Evolutionary conservation across 2,888 invertebrate genomes (phyloP), one percentile per base, ranked within the genome.

Genomic region (Acleris emargana): DNA sequence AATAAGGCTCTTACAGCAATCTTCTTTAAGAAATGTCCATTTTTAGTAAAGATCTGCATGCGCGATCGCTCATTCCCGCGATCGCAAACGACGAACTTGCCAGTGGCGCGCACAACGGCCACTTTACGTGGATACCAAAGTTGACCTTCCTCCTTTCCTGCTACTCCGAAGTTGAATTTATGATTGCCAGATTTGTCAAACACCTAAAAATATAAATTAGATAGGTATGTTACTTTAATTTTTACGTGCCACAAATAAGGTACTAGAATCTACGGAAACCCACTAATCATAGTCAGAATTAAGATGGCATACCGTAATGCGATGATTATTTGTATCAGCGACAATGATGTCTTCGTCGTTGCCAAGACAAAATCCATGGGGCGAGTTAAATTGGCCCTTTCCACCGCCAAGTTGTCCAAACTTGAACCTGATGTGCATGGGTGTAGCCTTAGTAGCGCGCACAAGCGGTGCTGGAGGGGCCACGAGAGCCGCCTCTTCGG

Each of bases 121-220:
- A 99, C 98, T 89, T 99, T 99, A 55, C 99, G 95, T 4, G 99
- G 99, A 88, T 98, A 99, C 98, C 98, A 99, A 71, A 99, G 91
- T 81, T 99, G 98, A 0, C 99, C 99, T 82, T 99, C 99, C 76
- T 98, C 99, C 80, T 97, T 97, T 71, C 99, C 99, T 67, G 98
- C 97, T 64, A 96, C 96, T 53, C 99, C 99, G 89, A 99, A 99
- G 88, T 98, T 97, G 82, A 97, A 97, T 83, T 97, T 98, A 83
- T 97, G 97, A 62, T 96, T 96, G 51, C 99, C 99, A 74, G 96
- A 96, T 86, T 98, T 99, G 82, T 98, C 98, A 87, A 99, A 99
- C 70, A 99, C 96, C 96, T 97, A 83, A 1, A 83, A 81, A 69
- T n/a, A 42, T 43, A 54, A 13, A 11, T 53, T n/a, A 16, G n/a